Conservation (phyloP, 1,140 invertebrate species). For the Paralvinella palmiformis region DNA sequence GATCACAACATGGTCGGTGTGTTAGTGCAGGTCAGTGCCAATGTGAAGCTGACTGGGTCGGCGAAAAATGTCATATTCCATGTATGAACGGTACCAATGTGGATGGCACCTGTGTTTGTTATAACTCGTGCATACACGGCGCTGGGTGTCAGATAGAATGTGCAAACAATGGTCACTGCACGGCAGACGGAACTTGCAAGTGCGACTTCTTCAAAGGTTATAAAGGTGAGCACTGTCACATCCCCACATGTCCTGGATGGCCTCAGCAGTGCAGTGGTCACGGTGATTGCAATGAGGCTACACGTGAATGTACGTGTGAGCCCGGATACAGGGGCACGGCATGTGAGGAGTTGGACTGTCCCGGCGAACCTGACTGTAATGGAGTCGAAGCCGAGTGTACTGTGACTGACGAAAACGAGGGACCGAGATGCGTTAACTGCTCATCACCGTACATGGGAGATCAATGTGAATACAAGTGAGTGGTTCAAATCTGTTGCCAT, state of each 20-base stretch:
- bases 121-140: conserved; percentile 12
- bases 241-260: conserved; percentile 24
- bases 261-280: conserved; percentile 24
- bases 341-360: conserved; percentile 23
- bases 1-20: background rate
- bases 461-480: conserved; percentile 24
- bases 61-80: conserved; percentile 13
- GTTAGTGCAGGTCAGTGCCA: background rate
- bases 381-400: conserved; percentile 22
- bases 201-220: conserved; percentile 19
- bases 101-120: conserved; percentile 20
- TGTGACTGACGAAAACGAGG: conserved; percentile 15
- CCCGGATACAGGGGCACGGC: conserved; percentile 24
- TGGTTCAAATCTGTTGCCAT: no score
- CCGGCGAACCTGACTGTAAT: conserved; percentile 22
- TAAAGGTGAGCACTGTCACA: conserved; percentile 21
- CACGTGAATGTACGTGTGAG: conserved; percentile 24
- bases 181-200: background rate
- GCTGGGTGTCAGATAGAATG: conserved; percentile 15
- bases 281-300: conserved; percentile 24
- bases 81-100: conserved; percentile 21
- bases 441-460: conserved; percentile 27
- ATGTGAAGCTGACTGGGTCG: conserved; percentile 8
- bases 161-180: conserved; percentile 3
- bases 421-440: conserved; percentile 28